Base-by-base conservation (phyloP, 2,888 invertebrate species). In the Lysandra coridon region DNA sequence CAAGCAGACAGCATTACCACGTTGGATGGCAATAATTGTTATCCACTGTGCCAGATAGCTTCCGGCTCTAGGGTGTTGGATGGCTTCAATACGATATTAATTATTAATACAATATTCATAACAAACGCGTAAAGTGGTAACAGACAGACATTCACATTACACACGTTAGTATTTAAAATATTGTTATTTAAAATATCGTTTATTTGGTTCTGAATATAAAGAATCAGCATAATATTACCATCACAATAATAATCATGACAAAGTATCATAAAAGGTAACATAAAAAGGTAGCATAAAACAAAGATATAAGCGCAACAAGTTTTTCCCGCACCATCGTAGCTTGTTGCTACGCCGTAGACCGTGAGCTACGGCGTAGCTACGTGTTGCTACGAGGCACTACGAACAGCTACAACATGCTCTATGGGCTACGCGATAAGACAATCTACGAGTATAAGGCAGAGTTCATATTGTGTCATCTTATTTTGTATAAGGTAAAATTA, bases 271-370 rank as follows among this genome's bases (percentile, higher is more conserved):
- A 64, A 64, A 64, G 4, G 30, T 23, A 64, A 4, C 7, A 6
- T 62, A 62, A 62, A 62, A 62, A 23, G 23, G 4, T 64, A 30
- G 4, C 64, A 4, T 10, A 30, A 12, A 12, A 30, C 23, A 64
- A 23, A 7, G 10, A 64, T 7, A 23, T 23, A 64, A 10, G 64
- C 12, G 64, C 64, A 64, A 64, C 64, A 64, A 64, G 64, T 64
- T 64, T 64, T 64, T 64, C 64, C 30, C 64, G 5, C 30, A 12
- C 64, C 30, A 6, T 23, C 62, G 64, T 64, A 64, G 30, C 64
- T 64, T 64, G 64, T 62, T n/a, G 62, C 62, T 62, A 62, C 62
- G 62, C 23, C 62, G 62, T 62, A 62, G 62, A n/a, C 17, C 62
- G 62, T 62, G 23, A 23, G 17, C 62, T n/a, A 40, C 40, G 40